Evolutionary conservation across 2,113 vertebrate species (phyloP).

Genomic region (Platichthys stellatus): DNA sequence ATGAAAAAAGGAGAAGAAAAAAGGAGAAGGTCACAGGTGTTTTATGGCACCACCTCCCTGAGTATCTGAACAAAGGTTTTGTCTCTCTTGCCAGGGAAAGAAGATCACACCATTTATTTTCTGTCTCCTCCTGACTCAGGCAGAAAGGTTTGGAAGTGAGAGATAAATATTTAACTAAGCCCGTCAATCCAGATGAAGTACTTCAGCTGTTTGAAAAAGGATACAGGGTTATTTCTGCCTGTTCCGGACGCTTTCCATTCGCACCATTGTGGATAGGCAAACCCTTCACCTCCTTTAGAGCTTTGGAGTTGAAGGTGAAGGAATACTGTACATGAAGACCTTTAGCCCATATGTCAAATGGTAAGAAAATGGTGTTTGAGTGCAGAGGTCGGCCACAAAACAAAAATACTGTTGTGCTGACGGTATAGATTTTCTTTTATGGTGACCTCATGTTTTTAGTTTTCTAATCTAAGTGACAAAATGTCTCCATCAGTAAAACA

Average conservation of each 20-base stretch:
- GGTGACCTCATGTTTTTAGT: background rate
- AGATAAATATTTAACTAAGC: slow-evolving; percentile 54
- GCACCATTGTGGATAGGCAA: slow-evolving; percentile 3
- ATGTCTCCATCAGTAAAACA: no score
- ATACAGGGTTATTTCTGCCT: slow-evolving; percentile 25
- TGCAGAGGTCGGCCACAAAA: slow-evolving; percentile 2
- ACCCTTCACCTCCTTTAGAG: slow-evolving; percentile 13
- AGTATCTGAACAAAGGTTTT: slow-evolving; percentile 50
- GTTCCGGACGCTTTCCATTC: slow-evolving; percentile 20
- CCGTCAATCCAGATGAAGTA: slow-evolving; percentile 24
- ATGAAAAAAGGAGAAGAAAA: slow-evolving; percentile 7
- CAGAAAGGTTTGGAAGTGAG: slow-evolving; percentile 28
- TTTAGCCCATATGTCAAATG: slow-evolving; percentile 2
- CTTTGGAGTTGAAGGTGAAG: slow-evolving; percentile 6
- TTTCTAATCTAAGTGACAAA: background rate
- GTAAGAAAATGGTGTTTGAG: background rate
- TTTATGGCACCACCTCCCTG: slow-evolving; percentile 62
- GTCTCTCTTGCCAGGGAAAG: slow-evolving; percentile 42
- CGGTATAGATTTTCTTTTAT: background rate
- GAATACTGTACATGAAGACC: background rate
- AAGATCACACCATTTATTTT: slow-evolving; percentile 60
- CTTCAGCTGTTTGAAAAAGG: slow-evolving; percentile 36
- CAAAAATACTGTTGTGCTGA: slow-evolving; percentile 2
- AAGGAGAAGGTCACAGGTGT: slow-evolving; percentile 67
- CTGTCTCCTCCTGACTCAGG: slow-evolving; percentile 15